Conservation (phyloP, 2,113 vertebrate species). For the Electrona antarctica region DNA sequence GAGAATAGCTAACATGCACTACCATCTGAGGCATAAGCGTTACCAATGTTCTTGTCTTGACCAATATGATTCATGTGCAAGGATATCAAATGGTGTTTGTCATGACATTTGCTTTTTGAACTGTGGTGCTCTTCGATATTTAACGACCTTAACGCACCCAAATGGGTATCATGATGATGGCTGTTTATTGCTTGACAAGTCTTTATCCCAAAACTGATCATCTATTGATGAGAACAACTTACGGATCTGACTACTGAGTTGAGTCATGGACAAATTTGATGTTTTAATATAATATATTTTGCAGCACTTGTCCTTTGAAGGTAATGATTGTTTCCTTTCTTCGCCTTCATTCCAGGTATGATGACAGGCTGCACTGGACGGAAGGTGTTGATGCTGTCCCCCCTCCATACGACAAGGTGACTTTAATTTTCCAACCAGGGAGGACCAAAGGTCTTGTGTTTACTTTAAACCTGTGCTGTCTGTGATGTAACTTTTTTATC, state of each 20-base stretch:
- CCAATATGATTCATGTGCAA: neutral
- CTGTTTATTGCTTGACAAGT: constrained; percentile 51
- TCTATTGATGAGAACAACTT: constrained; percentile 70
- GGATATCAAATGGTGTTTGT: neutral
- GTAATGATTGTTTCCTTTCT: neutral
- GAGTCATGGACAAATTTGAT: neutral
- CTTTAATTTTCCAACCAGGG: too few relatives aligned
- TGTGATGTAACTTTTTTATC: too few relatives aligned
- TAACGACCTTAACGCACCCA: too few relatives aligned
- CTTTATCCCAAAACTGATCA: constrained; percentile 78
- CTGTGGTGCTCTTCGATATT: neutral
- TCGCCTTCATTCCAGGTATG: too few relatives aligned
- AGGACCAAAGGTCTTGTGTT: too few relatives aligned
- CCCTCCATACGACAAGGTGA: too few relatives aligned
- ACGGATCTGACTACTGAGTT: constrained; percentile 84
- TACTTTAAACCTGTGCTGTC: too few relatives aligned
- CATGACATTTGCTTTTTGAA: neutral
- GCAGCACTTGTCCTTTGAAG: neutral
- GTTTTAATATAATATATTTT: too few relatives aligned
- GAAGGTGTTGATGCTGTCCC: too few relatives aligned
- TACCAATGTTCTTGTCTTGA: too few relatives aligned
- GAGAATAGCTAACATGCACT: constrained; percentile 86
- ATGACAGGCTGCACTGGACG: too few relatives aligned
- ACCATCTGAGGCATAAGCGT: constrained; percentile 86
- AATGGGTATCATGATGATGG: too few relatives aligned